phyloP scores from a whole-genome alignment of 1,140 invertebrate species.

The Brachystomella parvula region DNA sequence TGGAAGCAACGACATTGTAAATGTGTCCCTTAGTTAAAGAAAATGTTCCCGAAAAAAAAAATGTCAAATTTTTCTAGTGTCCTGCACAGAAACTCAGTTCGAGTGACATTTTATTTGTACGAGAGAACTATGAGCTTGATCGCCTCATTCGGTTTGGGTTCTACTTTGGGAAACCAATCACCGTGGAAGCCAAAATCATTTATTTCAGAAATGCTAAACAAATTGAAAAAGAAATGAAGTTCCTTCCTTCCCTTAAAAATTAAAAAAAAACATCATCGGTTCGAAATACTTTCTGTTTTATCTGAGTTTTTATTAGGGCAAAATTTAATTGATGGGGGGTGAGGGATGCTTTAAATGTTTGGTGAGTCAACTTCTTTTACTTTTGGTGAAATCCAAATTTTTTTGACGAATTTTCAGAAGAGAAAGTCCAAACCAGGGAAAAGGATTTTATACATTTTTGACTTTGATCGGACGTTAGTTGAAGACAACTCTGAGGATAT shows the following conservation, averaged over 20 bases:
- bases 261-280: too few relatives aligned
- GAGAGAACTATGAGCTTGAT: background rate
- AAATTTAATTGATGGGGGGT: too few relatives aligned
- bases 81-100: background rate
- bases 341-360: too few relatives aligned
- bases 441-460: background rate
- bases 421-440: too few relatives aligned
- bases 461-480: slow-evolving; percentile 28
- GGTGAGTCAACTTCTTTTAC: too few relatives aligned
- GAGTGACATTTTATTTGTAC: background rate
- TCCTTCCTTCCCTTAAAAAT: too few relatives aligned
- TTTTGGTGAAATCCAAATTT: too few relatives aligned
- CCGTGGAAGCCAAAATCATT: background rate
- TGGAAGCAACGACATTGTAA: slow-evolving; percentile 31
- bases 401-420: too few relatives aligned
- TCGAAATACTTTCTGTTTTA: too few relatives aligned
- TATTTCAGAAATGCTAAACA: background rate
- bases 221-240: background rate
- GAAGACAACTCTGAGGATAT: slow-evolving; percentile 33
- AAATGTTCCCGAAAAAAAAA: too few relatives aligned
- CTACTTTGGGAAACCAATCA: background rate
- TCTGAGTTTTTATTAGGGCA: too few relatives aligned
- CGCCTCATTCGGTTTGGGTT: background rate
- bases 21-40: too few relatives aligned
- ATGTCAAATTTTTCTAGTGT: background rate